Evolutionary conservation across 2,113 vertebrate genomes (phyloP), one percentile per base, ranked within the genome.

Genomic region (Sorex araneus): DNA sequence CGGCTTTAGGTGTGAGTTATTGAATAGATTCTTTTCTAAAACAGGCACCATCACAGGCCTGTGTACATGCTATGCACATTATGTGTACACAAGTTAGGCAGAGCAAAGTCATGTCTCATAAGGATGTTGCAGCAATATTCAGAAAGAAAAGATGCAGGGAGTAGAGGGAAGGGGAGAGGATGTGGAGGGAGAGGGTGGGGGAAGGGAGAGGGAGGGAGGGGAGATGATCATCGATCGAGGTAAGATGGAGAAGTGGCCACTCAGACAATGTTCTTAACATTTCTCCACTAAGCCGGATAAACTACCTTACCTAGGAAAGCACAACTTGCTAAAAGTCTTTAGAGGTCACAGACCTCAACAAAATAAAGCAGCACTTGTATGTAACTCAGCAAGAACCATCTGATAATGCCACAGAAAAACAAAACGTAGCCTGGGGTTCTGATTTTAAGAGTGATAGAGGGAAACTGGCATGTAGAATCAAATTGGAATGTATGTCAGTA

Each of bases 401-500:
- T 87, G 82, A 95, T 87, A 92, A 90, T 45, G 74, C 43, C 89
- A 82, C 74, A 79, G 79, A 70, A 90, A 94, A 96, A 95, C 71
- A 93, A 57, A 90, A 81, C 30, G 73, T 64, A 84, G 78, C 89
- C 94, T 32, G 21, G 2, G 78, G 80, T 66, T 92, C 84, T 80
- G 81, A 95, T 93, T 12, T 34, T 60, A 69, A 92, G 43, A 82
- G 28, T 93, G 93, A 96, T 13, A 94, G n/a, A 50, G 43, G 67
- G 76, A 79, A 90, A 93, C 50, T 23, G 4, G n/a, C n/a, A 57
- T 81, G 25, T 19, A n/a, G 84, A 84, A 85, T 85, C 30, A 82
- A 91, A 89, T 3, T 57, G 32, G 50, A 87, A 87, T 45, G 50
- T 93, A 92, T 71, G 27, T 64, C 87, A 94, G 73, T 40, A 87